Conservation (phyloP, 2,113 vertebrate species). For the Rallus limicola region DNA sequence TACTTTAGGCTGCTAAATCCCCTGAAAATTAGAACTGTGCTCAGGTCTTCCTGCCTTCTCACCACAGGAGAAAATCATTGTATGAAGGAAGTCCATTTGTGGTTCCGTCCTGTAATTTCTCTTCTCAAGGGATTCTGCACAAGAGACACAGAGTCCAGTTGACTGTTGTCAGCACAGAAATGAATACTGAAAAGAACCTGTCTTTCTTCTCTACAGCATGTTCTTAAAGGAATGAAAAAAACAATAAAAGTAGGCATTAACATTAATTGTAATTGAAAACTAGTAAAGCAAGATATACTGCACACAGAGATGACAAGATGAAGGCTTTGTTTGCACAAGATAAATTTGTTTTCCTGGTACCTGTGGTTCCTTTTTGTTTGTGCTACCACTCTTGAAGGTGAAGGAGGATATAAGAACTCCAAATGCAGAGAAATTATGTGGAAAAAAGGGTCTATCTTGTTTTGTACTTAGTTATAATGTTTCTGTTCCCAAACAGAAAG, state of each 20-base stretch:
- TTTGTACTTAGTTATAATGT: not conserved
- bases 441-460: not conserved
- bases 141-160: accelerated
- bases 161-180: not conserved
- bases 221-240: not conserved
- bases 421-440: not conserved
- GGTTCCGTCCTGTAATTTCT: not conserved
- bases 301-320: not conserved
- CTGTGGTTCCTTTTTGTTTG: not conserved
- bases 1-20: not conserved
- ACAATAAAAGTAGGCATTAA: not conserved
- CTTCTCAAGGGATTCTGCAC: not conserved
- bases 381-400: not conserved
- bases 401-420: not conserved
- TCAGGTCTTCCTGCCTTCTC: not conserved
- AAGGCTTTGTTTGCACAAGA: not conserved
- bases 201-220: not conserved
- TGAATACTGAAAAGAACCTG: not conserved
- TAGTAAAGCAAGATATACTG: not conserved
- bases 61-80: not conserved
- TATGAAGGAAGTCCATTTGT: not conserved
- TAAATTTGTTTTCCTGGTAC: not conserved
- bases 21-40: not conserved
- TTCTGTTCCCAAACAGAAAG: not conserved
- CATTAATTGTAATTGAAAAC: constrained; percentile 1